These are phyloP conservation scores for Australoheros facetus DNA, from an alignment of 2,797 vertebrate genomes.

Conservation along the genomic window DNA sequence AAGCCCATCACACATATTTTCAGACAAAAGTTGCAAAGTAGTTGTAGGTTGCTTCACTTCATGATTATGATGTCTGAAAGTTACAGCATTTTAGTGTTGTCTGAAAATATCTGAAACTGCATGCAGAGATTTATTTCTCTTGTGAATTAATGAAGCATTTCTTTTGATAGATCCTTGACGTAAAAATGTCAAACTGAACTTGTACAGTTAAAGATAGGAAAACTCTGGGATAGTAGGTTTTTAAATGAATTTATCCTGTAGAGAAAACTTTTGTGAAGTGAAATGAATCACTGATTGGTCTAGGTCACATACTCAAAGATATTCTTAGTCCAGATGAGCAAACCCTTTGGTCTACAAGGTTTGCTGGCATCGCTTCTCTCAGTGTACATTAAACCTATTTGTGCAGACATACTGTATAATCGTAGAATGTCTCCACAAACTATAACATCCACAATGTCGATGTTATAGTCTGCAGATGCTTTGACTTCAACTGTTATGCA, in stretches of 20 bases:
- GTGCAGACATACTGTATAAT: slow-evolving; percentile 24
- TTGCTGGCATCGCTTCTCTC: slow-evolving; percentile 30
- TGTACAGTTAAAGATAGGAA: slow-evolving; percentile 14
- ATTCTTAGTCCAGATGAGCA: slow-evolving; percentile 2
- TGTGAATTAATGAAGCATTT: slow-evolving; percentile 21
- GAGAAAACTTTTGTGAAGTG: slow-evolving; percentile 15
- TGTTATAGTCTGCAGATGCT: slow-evolving; percentile 21
- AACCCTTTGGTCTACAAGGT: background rate
- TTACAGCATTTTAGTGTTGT: slow-evolving; percentile 40
- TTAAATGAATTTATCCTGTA: slow-evolving; percentile 20
- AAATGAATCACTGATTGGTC: background rate
- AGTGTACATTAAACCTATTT: slow-evolving; percentile 23
- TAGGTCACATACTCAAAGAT: slow-evolving; percentile 1
- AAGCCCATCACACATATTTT: slow-evolving; percentile 30
- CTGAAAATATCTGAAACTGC: slow-evolving; percentile 54
- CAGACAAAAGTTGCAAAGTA: slow-evolving; percentile 2
- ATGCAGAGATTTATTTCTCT: slow-evolving; percentile 42
- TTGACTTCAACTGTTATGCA: slow-evolving; percentile 17
- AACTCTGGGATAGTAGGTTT: slow-evolving; percentile 25
- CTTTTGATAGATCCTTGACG: slow-evolving; percentile 17
- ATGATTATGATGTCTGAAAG: slow-evolving; percentile 32
- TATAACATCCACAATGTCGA: slow-evolving; percentile 44
- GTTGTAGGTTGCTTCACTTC: slow-evolving; percentile 20
- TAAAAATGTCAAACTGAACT: slow-evolving; percentile 26
- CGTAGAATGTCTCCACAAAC: background rate